Evolutionary conservation across 2,797 vertebrate species (phyloP).

Genomic region (Hydrolagus colliei): DNA sequence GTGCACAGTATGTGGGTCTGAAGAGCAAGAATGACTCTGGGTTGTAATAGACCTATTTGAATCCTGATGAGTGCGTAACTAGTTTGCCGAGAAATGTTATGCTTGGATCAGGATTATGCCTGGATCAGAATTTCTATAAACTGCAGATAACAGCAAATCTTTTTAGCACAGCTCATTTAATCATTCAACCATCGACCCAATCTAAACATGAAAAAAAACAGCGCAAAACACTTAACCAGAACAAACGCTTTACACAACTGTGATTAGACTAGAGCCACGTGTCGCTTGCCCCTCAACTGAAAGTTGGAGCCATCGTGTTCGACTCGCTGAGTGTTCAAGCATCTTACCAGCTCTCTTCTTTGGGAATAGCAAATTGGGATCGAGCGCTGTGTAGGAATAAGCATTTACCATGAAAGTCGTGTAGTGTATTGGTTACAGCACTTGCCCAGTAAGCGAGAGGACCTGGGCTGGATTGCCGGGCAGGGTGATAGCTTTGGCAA

Average conservation of each 20-base stretch:
- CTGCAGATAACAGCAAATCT: slow-evolving; percentile 26
- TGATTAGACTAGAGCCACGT: slow-evolving; percentile 15
- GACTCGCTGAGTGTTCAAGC: not conserved
- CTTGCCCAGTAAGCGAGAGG: no score
- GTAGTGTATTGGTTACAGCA: no score
- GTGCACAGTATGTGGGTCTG: not conserved
- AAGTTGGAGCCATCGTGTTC: slow-evolving; percentile 7
- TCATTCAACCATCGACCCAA: slow-evolving; percentile 30
- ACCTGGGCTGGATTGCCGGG: no score
- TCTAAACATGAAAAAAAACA: slow-evolving; percentile 22
- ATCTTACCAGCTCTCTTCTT: no score
- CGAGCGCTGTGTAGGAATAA: no score
- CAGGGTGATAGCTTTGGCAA: no score
- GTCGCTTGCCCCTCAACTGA: not conserved
- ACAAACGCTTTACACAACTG: slow-evolving; percentile 3
- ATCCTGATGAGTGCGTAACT: slow-evolving; percentile 18
- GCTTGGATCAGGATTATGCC: slow-evolving; percentile 26
- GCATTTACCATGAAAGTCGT: no score
- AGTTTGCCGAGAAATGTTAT: slow-evolving; percentile 19
- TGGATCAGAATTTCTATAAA: slow-evolving; percentile 31
- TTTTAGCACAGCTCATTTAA: slow-evolving; percentile 26
- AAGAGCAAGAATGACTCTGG: not conserved
- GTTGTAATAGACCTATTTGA: not conserved
- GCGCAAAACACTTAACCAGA: slow-evolving; percentile 23
- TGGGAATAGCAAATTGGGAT: no score